A percentile compares a stretch with the other conserved stretches of the same genome.
These are phyloP conservation scores for Drosophila paracracens DNA, from an alignment of 2,888 invertebrate species.

Conservation along the genomic window DNA sequence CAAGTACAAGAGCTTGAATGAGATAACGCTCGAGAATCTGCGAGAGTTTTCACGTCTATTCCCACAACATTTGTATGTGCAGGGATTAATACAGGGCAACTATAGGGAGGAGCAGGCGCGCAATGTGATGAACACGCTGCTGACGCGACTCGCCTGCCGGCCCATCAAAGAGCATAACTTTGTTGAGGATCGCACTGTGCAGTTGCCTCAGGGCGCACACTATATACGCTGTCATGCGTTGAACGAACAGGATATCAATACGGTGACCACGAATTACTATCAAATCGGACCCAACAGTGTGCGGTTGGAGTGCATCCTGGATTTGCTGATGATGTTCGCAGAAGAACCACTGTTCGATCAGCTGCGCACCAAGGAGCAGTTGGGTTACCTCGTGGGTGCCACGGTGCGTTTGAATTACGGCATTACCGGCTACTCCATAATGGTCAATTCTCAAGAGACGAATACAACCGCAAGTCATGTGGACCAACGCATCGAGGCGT, in stretches of 20 bases:
- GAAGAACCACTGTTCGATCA: constrained; percentile 95
- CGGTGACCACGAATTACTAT: constrained; percentile 94
- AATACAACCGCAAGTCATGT: constrained; percentile 89
- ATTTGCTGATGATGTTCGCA: constrained; percentile 93
- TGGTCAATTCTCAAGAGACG: constrained; percentile 91
- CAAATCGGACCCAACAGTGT: constrained; percentile 89
- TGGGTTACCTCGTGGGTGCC: constrained; percentile 94
- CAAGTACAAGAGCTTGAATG: constrained; percentile 87
- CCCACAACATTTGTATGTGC: constrained; percentile 88
- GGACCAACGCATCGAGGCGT: constrained; percentile 90
- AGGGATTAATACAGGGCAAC: constrained; percentile 93
- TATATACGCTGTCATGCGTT: constrained; percentile 89
- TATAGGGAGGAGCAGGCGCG: constrained; percentile 88
- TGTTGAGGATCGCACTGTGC: constrained; percentile 87
- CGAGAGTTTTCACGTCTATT: constrained; percentile 87
- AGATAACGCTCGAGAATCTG: constrained; percentile 87
- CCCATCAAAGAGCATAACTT: constrained; percentile 72
- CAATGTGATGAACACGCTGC: constrained; percentile 87
- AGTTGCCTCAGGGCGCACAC: constrained; percentile 89
- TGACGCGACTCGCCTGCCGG: constrained; percentile 86
- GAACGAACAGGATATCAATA: constrained; percentile 91
- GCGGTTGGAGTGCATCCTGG: constrained; percentile 88
- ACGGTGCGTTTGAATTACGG: constrained; percentile 90
- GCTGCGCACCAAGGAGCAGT: constrained; percentile 94
- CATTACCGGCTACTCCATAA: constrained; percentile 91